A percentile compares a stretch with the other conserved stretches of the same genome.
Conservation (phyloP, 2,113 vertebrate species). For the Ploceus nigricollis region DNA sequence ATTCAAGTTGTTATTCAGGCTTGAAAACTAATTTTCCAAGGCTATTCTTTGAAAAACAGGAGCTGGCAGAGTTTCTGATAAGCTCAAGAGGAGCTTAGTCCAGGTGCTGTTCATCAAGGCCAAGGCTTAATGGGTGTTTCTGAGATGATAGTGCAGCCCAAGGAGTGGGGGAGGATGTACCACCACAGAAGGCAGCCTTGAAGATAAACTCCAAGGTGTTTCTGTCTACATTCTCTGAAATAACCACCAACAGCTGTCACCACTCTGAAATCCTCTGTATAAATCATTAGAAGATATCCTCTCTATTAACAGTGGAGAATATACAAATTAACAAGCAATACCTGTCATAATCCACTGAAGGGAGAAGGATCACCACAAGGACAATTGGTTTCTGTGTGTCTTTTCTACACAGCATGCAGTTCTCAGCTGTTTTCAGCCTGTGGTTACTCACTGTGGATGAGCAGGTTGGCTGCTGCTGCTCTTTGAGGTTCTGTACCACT, state of each 20-base stretch:
- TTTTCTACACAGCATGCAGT: neutral
- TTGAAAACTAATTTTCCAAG: neutral
- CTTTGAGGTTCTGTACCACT: neutral
- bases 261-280: neutral
- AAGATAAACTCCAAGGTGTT: neutral
- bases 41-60: neutral
- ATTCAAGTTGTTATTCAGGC: neutral
- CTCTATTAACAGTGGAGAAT: neutral
- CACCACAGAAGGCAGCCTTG: neutral
- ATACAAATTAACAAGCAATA: neutral
- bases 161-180: neutral
- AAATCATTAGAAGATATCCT: neutral
- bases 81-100: neutral
- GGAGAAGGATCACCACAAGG: neutral
- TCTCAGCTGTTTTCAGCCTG: neutral
- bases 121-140: neutral
- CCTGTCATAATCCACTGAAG: neutral
- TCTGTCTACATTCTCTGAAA: neutral
- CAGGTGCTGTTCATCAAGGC: neutral
- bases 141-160: neutral
- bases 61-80: neutral
- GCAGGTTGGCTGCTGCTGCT: neutral
- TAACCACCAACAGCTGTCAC: neutral
- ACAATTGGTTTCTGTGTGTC: neutral
- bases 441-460: neutral